A percentile compares a stretch with the other conserved stretches of the same genome.
Evolutionary conservation across 1,140 invertebrate species (phyloP).

Genomic region (Macrosteles quadrilineatus): DNA sequence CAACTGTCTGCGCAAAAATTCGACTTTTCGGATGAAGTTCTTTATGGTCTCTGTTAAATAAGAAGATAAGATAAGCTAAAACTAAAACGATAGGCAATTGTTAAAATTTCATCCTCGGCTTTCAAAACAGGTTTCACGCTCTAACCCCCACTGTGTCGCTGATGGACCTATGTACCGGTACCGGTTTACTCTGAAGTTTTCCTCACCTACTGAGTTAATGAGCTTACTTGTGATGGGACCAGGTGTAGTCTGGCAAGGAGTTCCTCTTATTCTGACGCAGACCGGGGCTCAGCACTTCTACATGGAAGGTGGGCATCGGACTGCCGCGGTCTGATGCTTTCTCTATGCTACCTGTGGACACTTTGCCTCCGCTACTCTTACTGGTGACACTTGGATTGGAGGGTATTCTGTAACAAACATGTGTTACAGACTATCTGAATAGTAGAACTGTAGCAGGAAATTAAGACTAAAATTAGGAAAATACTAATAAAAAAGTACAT

Average conservation of each 20-base stretch:
- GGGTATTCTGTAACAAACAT: slow-evolving; percentile 77
- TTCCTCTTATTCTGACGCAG: slow-evolving; percentile 63
- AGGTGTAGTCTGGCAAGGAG: slow-evolving; percentile 76
- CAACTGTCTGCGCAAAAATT: too few relatives aligned
- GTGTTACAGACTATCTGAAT: too few relatives aligned
- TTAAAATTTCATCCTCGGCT: too few relatives aligned
- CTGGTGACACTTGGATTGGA: slow-evolving; percentile 92
- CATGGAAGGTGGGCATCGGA: slow-evolving; percentile 87
- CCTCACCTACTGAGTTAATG: slow-evolving; percentile 13
- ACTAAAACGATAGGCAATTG: neutral
- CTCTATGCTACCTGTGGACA: slow-evolving; percentile 89
- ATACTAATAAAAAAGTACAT: too few relatives aligned
- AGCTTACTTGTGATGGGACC: slow-evolving; percentile 53
- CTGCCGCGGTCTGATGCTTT: slow-evolving; percentile 85
- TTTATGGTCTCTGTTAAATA: too few relatives aligned
- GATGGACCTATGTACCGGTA: too few relatives aligned
- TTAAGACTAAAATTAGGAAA: too few relatives aligned
- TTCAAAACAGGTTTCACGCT: too few relatives aligned
- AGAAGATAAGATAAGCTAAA: neutral
- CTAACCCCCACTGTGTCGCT: too few relatives aligned
- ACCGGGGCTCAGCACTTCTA: slow-evolving; percentile 79
- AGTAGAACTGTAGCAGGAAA: too few relatives aligned
- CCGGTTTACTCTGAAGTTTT: neutral
- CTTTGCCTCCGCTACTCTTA: slow-evolving; percentile 80
- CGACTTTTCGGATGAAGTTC: too few relatives aligned